Evolutionary conservation across 1,140 invertebrate species (phyloP), one percentile per base, ranked within the genome.

Genomic region (Berghia stephanieae): DNA sequence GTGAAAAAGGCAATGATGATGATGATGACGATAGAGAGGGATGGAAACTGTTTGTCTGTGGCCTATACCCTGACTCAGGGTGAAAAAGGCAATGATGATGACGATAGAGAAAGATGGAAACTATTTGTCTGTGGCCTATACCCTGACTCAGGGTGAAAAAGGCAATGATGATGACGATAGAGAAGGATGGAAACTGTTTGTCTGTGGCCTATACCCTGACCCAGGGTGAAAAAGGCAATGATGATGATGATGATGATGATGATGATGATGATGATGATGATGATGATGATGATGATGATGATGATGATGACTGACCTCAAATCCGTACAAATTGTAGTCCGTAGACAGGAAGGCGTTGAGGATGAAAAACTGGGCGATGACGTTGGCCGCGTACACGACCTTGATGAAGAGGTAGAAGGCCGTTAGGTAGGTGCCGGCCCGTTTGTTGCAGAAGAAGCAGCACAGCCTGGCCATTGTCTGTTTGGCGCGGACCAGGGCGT

Each of bases 251-350:
- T 1, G 49, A 52, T 1, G 49, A n/a, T 2, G 18, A n/a, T 2
- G n/a, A 21, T 38, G n/a, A n/a, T 44, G n/a, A 27, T 44, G n/a
- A 44, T 43, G 42, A 21, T 36, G 68, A 34, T 43, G 42, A 34
- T n/a, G 42, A 34, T n/a, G n/a, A 43, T n/a, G 49, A 52, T 52
- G 49, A 52, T 52, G 49, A 52, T 52, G 1, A 52, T 52, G 49
- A 52, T 52, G 49, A 52, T n/a, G n/a, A 10, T n/a, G 77, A 27
- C 81, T 34, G 83, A 72, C 89, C 78, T 90, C 89, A 77, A 91
- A 87, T 27, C 90, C 90, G 77, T 88, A 89, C 43, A 88, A 69
- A 75, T 90, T 86, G 80, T 90, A 91, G 70, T 90, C 86, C 21
- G 88, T 90, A 6, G 90, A 87, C 36, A 91, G 70, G 75, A 87